phyloP scores from a whole-genome alignment of 2,888 invertebrate genomes.

The Lydus trimaculatus region DNA sequence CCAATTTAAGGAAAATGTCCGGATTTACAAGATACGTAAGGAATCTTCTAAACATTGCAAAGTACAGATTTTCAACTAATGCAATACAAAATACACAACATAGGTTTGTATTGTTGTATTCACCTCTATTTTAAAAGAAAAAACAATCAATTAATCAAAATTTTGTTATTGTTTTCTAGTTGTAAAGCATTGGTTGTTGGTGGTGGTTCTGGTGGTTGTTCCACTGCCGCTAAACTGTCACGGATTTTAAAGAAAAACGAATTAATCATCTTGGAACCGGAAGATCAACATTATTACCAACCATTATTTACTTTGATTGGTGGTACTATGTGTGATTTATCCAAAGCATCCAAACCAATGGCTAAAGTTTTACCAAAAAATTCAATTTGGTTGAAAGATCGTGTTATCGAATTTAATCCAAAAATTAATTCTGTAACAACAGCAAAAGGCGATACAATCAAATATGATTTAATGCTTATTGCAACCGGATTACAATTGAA shows the following conservation, averaged over 20 bases:
- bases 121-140: no score
- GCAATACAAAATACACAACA: background rate
- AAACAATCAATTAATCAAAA: no score
- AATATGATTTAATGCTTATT: slow-evolving; percentile 86
- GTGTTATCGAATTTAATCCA: slow-evolving; percentile 76
- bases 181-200: slow-evolving; percentile 92
- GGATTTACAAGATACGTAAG: no score
- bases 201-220: slow-evolving; percentile 92
- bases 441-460: slow-evolving; percentile 71
- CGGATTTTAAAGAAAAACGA: slow-evolving; percentile 73
- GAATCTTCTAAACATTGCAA: no score
- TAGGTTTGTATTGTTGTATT: background rate
- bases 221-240: slow-evolving; percentile 86
- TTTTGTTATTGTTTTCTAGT: no score
- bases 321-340: slow-evolving; percentile 80
- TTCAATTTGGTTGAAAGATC: slow-evolving; percentile 82
- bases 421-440: slow-evolving; percentile 73
- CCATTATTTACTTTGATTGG: slow-evolving; percentile 95
- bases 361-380: slow-evolving; percentile 75
- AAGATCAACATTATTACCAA: slow-evolving; percentile 90
- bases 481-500: slow-evolving; percentile 83
- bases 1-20: no score
- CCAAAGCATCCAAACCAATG: slow-evolving; percentile 70
- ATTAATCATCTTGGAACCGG: slow-evolving; percentile 89
- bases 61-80: background rate